Percentiles rank a stretch among this genome's conserved stretches.
Conservation (phyloP, 1,140 invertebrate species). For the Lysiphlebus fabarum region DNA sequence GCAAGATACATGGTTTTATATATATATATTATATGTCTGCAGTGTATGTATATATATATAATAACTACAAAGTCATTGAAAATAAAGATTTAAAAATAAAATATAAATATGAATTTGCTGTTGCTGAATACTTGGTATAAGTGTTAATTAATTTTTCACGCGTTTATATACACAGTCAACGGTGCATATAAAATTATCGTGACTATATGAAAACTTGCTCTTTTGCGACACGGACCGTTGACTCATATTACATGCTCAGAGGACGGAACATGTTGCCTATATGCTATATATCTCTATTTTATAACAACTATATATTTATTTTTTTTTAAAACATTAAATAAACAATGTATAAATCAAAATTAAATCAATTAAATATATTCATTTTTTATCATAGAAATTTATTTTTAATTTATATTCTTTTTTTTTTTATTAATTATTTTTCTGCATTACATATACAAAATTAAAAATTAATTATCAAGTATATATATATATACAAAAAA, state of each 20-base stretch:
- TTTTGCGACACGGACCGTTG: conserved; percentile 48
- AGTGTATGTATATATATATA: too few relatives aligned
- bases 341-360: too few relatives aligned
- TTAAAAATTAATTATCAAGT: too few relatives aligned
- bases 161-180: conserved; percentile 32
- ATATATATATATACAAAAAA: too few relatives aligned
- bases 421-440: background rate
- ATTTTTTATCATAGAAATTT: too few relatives aligned
- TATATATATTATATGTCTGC: too few relatives aligned
- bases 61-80: too few relatives aligned
- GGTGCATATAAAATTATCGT: conserved; percentile 31
- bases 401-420: background rate
- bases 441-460: too few relatives aligned
- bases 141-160: conserved; percentile 50
- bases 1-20: too few relatives aligned
- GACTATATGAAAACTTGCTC: conserved; percentile 22
- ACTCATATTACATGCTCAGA: conserved; percentile 51
- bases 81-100: background rate
- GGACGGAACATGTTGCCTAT: conserved; percentile 39
- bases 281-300: background rate
- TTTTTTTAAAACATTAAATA: too few relatives aligned
- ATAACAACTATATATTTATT: too few relatives aligned
- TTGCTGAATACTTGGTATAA: conserved; percentile 36
- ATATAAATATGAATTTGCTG: conserved; percentile 49
- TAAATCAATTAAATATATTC: too few relatives aligned